Evolutionary conservation across 2,888 invertebrate genomes (phyloP).

Genomic region (Monopis laevigella): DNA sequence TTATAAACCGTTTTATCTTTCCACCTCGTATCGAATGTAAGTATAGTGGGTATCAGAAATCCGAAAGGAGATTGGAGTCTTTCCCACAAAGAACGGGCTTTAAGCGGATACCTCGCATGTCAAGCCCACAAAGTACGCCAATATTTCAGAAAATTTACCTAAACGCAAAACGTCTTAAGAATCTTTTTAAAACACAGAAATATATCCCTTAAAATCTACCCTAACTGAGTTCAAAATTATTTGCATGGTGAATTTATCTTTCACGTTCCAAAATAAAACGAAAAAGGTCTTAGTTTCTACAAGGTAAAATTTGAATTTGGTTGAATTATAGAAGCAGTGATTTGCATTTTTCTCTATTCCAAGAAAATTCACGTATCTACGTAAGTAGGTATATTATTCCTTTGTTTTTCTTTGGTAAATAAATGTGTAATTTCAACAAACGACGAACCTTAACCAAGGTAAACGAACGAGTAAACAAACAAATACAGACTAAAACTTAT

Average conservation of each 20-base stretch:
- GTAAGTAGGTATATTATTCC: too few relatives aligned
- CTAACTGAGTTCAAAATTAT: neutral
- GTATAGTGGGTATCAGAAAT: constrained; percentile 39
- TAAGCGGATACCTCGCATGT: constrained; percentile 33
- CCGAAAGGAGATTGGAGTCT: constrained; percentile 35
- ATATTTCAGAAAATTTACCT: constrained; percentile 3
- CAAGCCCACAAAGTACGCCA: constrained; percentile 27
- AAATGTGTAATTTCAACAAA: neutral
- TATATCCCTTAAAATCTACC: neutral
- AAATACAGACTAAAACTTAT: neutral
- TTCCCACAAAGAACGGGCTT: constrained; percentile 30
- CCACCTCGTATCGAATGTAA: constrained; percentile 35
- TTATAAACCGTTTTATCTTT: constrained; percentile 5
- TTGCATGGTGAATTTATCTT: too few relatives aligned
- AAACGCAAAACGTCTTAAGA: neutral
- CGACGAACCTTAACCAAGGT: neutral
- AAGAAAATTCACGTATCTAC: too few relatives aligned
- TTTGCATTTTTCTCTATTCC: constrained; percentile 50
- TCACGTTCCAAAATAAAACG: neutral
- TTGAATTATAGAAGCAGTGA: constrained; percentile 45
- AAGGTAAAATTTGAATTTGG: constrained; percentile 46
- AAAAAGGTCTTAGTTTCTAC: constrained; percentile 30
- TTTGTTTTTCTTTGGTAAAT: too few relatives aligned
- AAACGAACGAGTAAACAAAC: neutral
- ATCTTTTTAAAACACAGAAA: neutral